Conservation (phyloP, 2,888 invertebrate species). For the Notodonta ziczac region DNA sequence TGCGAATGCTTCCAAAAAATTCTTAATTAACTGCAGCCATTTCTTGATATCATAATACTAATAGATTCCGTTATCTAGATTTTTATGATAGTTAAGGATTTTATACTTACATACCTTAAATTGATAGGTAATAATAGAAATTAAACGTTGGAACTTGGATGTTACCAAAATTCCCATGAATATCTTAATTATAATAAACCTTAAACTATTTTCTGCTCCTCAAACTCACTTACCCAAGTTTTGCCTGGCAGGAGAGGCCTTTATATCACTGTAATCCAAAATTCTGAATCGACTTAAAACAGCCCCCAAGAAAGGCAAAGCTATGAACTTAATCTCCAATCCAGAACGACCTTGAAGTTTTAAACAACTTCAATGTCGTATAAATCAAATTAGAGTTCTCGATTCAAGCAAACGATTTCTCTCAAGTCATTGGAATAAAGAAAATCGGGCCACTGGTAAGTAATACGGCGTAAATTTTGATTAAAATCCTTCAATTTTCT, state of each 20-base stretch:
- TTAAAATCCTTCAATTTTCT: slow-evolving; percentile 24
- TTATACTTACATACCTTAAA: no score
- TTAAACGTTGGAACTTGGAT: no score
- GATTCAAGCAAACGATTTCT: slow-evolving; percentile 23
- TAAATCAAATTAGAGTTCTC: slow-evolving; percentile 34
- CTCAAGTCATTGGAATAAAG: slow-evolving; percentile 14
- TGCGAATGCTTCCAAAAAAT: no score
- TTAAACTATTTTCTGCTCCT: slow-evolving; percentile 10
- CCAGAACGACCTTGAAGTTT: slow-evolving; percentile 35
- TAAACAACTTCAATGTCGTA: slow-evolving; percentile 31
- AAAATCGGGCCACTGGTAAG: not conserved
- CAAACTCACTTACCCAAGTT: slow-evolving; percentile 12
- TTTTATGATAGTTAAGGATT: no score
- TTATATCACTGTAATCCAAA: slow-evolving; percentile 19
- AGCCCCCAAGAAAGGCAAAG: slow-evolving; percentile 29
- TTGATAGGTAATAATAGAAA: no score
- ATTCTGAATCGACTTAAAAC: slow-evolving; percentile 27
- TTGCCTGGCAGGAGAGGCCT: slow-evolving; percentile 8
- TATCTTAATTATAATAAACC: not conserved
- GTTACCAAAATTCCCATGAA: not conserved
- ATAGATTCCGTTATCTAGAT: no score
- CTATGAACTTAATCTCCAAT: slow-evolving; percentile 37
- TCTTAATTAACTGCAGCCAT: no score
- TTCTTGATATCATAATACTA: no score
- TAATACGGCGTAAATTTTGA: slow-evolving; percentile 25